phyloP scores from a whole-genome alignment of 2,797 vertebrate genomes.

The Cuniculus paca region DNA sequence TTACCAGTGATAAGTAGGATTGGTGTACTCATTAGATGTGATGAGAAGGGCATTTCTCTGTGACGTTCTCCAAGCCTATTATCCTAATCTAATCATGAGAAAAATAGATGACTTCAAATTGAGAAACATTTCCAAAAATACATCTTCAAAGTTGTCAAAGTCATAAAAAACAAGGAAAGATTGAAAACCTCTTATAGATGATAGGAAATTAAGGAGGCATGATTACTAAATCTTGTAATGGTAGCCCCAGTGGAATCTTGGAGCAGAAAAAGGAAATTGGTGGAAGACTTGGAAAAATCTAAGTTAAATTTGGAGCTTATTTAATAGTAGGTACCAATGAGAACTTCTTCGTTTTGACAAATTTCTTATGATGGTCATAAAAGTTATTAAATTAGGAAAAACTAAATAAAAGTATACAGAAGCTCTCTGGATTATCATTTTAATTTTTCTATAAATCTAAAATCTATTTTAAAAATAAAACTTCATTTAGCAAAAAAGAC shows the following conservation, averaged over 20 bases:
- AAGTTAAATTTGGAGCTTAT: not conserved
- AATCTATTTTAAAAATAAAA: slow-evolving; percentile 6
- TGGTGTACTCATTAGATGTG: not conserved
- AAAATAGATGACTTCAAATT: not conserved
- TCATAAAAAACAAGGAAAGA: not conserved
- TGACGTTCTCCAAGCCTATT: not conserved
- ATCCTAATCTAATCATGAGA: not conserved
- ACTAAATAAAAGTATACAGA: not conserved
- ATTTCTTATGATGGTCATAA: not conserved
- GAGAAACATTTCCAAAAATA: not conserved
- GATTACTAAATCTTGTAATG: not conserved
- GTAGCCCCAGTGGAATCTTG: not conserved
- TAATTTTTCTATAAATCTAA: slow-evolving; percentile 6
- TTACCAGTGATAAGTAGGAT: not conserved
- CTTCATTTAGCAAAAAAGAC: slow-evolving; percentile 36
- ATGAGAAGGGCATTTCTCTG: not conserved
- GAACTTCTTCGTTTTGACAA: not conserved
- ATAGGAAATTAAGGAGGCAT: not conserved
- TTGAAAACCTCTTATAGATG: not conserved
- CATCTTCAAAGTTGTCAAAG: slow-evolving; percentile 24
- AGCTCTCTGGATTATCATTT: not conserved
- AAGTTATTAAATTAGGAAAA: not conserved
- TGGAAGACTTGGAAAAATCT: not conserved
- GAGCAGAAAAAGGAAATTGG: not conserved
- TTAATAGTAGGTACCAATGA: not conserved